Evolutionary conservation across 2,888 invertebrate genomes (phyloP), one percentile per base, ranked within the genome.

Genomic region (Orthosia cruda): DNA sequence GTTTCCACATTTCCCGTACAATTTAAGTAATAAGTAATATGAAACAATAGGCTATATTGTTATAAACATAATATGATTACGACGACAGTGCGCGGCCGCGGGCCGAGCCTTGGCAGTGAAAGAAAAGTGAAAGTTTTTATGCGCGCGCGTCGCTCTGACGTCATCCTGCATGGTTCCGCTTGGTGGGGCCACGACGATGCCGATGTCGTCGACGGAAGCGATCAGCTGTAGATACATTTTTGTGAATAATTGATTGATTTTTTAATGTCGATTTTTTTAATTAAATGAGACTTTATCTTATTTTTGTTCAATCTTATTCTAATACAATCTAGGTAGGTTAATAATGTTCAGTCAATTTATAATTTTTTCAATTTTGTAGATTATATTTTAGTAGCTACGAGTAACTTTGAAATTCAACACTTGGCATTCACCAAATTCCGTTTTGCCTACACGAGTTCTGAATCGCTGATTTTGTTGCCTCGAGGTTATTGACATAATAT

Each of bases 111-210:
- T 96, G 96, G 95, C 95, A 96, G 96, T 96, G 96, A 96, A 80
- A 81, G 96, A 96, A 80, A 81, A 95, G 95, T 94, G 96, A 95
- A 96, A 96, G 96, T 95, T 92, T 89, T 90, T 89, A 85, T 88
- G 88, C 89, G 89, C 87, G 83, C 82, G 90, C 86, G 88, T 58
- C 49, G 83, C 77, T 79, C 77, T 87, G 90, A 88, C 90, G 91
- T 90, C 90, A 90, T 65, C 74, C 77, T 83, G 81, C 80, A 83
- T 84, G 80, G 87, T 87, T 90, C 91, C 91, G 90, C 88, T 82
- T 81, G 77, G 80, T 81, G 81, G 74, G 84, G 88, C 87, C 79
- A 83, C 82, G 71, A 74, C 80, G 59, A 65, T 71, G 55, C 57
- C 82, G 40, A 40, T 40, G 40, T 9, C 40, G 40, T 40, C 70